phyloP scores from a whole-genome alignment of 2,113 vertebrate genomes.

The Myotis davidii region DNA sequence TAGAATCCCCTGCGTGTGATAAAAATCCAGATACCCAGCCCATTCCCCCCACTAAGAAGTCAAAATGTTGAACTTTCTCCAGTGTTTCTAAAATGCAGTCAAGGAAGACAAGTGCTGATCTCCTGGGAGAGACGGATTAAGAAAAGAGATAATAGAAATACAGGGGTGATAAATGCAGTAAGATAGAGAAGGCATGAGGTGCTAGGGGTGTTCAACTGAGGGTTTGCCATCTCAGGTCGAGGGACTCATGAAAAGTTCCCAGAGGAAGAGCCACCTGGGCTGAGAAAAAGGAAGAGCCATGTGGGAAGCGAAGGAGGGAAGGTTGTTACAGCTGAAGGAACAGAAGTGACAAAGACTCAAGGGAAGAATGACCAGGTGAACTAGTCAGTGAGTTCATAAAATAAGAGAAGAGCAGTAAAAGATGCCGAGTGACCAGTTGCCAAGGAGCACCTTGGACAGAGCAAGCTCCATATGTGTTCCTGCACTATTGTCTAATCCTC shows the following conservation, averaged over 20 bases:
- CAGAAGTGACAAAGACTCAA: neutral
- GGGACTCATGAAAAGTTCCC: neutral
- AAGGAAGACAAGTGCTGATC: neutral
- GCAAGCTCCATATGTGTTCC: neutral
- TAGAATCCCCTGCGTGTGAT: neutral
- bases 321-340: rapidly evolving
- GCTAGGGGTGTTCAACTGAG: neutral
- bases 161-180: neutral
- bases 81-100: neutral
- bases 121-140: neutral
- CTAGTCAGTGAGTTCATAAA: neutral
- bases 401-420: neutral
- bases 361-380: neutral
- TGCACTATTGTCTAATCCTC: neutral
- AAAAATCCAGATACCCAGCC: neutral
- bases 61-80: neutral
- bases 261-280: neutral
- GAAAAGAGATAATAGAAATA: neutral
- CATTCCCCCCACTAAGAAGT: neutral
- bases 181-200: neutral
- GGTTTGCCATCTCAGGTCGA: no score
- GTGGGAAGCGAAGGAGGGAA: neutral
- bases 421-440: neutral
- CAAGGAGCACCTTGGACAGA: neutral
- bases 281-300: neutral